Evolutionary conservation across 1,140 invertebrate genomes (phyloP), one percentile per base, ranked within the genome.

Genomic region (Bradysia coprophila): DNA sequence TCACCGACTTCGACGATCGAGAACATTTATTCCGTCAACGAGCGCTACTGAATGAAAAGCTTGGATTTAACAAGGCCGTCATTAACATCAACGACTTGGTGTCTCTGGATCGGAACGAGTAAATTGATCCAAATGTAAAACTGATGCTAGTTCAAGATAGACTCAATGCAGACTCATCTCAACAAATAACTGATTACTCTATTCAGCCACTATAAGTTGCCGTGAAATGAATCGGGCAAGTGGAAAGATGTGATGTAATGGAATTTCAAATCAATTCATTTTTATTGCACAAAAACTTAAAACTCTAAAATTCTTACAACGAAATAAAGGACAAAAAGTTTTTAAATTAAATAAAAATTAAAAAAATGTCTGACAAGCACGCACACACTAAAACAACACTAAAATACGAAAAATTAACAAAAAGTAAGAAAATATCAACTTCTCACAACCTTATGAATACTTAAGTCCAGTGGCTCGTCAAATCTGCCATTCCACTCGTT

Each of bases 191-290:
- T 15, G 20, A 43, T 41, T 46, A 48, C 6, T 55, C 59, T 44
- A 15, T 45, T 36, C 38, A 54, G 45, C 11, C 46, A 32, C 59
- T n/a, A n/a, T 89, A 33, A 86, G 85, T 59, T 79, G 77, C 4
- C 68, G 87, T 37, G 86, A 91, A 67, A 78, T 78, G 56, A 93
- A 92, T 63, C 62, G 84, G 34, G 86, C 85, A 1, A n/a, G n/a
- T n/a, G n/a, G n/a, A n/a, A n/a, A n/a, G n/a, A n/a, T n/a, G n/a
- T n/a, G n/a, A n/a, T n/a, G n/a, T n/a, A n/a, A n/a, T n/a, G n/a
- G n/a, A n/a, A n/a, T n/a, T n/a, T n/a, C n/a, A n/a, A n/a, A n/a
- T n/a, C n/a, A n/a, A n/a, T n/a, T n/a, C n/a, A n/a, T n/a, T n/a
- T n/a, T n/a, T n/a, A n/a, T n/a, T n/a, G n/a, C n/a, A n/a, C n/a